phyloP scores from a whole-genome alignment of 2,888 invertebrate species.

The Adineta ricciae region DNA sequence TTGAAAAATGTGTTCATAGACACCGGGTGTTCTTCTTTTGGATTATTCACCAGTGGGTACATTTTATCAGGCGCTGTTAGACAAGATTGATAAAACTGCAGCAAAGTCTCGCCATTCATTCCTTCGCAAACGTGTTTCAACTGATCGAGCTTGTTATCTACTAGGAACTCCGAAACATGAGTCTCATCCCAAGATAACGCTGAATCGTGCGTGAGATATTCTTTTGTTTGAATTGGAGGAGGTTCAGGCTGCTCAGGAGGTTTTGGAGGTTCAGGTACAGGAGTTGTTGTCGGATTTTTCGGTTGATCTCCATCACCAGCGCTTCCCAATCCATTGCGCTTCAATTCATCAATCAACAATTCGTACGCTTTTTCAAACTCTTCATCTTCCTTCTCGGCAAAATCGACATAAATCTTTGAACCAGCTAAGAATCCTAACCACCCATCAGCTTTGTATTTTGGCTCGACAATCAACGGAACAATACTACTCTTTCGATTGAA shows the following conservation, averaged over 20 bases:
- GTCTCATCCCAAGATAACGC: not conserved
- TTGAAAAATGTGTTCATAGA: not conserved
- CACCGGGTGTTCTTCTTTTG: not conserved
- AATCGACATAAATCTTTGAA: conserved; percentile 11
- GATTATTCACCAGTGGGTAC: not conserved
- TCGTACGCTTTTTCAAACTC: not conserved
- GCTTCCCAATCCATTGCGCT: not conserved
- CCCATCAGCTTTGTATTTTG: not conserved
- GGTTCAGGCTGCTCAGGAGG: not conserved
- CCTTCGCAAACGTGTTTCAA: not conserved
- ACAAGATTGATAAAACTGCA: not conserved
- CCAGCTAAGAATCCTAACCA: conserved; percentile 9
- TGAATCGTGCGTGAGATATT: not conserved
- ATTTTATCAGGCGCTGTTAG: not conserved
- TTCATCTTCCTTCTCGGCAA: not conserved
- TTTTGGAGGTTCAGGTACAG: not conserved
- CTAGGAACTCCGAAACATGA: not conserved
- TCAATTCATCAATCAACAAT: not conserved
- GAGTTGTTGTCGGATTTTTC: not conserved
- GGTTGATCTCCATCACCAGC: not conserved
- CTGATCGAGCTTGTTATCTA: not conserved
- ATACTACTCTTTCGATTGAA: not conserved
- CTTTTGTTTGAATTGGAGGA: not conserved
- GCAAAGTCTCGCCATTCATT: not conserved
- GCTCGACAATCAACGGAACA: not conserved